Evolutionary conservation across 2,888 invertebrate species (phyloP).

Genomic region (Caenorhabditis sulstoni): DNA sequence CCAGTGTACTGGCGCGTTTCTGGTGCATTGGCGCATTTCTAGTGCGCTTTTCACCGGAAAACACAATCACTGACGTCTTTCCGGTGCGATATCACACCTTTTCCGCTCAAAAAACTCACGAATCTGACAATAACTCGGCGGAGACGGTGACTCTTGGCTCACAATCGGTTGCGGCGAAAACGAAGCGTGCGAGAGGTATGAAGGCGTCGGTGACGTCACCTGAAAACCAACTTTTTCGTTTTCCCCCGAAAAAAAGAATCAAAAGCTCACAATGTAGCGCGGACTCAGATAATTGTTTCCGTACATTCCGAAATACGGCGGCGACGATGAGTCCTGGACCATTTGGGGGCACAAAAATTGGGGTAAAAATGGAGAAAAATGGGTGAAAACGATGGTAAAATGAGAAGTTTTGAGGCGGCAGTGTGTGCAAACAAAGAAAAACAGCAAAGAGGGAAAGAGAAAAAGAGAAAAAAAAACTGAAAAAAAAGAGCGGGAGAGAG

Average conservation of each 20-base stretch:
- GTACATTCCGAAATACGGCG: slow-evolving; percentile 35
- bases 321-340: too few species aligned
- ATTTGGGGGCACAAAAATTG: too few species aligned
- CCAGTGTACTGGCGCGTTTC: too few species aligned
- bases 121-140: slow-evolving; percentile 40
- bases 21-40: too few species aligned
- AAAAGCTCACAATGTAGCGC: slow-evolving; percentile 31
- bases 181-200: slow-evolving; percentile 8
- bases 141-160: background rate
- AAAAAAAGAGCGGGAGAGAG: background rate
- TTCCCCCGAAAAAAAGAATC: background rate
- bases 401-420: slow-evolving; percentile 10
- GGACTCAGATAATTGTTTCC: slow-evolving; percentile 45
- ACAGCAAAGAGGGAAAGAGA: background rate
- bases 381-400: background rate
- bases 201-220: slow-evolving; percentile 29
- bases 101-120: too few species aligned
- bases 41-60: too few species aligned
- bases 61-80: too few species aligned
- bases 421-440: slow-evolving; percentile 9
- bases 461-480: too few species aligned
- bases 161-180: background rate
- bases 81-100: too few species aligned
- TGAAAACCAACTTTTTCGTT: background rate
- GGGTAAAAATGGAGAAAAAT: too few species aligned